Conservation (phyloP, 92 coral and sea anemone genomes). For the Epizoanthus stellaris region DNA sequence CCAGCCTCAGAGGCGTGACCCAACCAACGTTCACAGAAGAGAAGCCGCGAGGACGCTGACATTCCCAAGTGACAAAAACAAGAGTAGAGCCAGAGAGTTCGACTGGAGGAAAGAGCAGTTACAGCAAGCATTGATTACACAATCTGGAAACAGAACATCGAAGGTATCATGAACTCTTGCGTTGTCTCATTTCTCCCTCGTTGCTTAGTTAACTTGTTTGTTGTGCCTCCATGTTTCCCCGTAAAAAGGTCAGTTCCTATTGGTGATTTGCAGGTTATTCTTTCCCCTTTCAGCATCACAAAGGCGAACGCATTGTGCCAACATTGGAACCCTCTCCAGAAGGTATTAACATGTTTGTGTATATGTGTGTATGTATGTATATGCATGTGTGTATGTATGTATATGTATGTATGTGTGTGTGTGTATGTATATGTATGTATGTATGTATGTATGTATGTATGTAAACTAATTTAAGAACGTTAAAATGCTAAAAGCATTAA, state of each 20-base stretch:
- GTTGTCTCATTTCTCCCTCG: too few species aligned
- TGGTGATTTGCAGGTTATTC: not conserved
- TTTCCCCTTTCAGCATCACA: slow-evolving; percentile 18
- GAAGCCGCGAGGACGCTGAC: not conserved
- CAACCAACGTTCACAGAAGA: not conserved
- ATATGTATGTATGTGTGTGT: too few species aligned
- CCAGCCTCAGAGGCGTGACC: slow-evolving; percentile 74
- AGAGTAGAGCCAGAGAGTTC: not conserved
- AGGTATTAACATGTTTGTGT: slow-evolving; percentile 29
- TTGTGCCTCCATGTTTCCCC: too few species aligned
- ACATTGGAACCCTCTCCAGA: slow-evolving; percentile 55
- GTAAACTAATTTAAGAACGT: too few species aligned
- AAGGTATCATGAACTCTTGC: too few species aligned
- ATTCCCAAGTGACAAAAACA: not conserved
- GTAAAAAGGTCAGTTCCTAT: not conserved
- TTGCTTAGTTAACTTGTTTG: too few species aligned
- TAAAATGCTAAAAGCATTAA: too few species aligned
- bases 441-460: too few species aligned
- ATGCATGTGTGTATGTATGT: not conserved
- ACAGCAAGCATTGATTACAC: not conserved
- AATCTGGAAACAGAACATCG: not conserved
- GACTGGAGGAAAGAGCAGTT: slow-evolving; percentile 14
- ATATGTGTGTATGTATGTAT: not conserved
- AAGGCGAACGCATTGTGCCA: slow-evolving; percentile 64
- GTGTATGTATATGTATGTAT: too few species aligned